These are phyloP conservation scores for Nerophis lumbriciformis DNA, from an alignment of 2,113 vertebrate species.

Conservation along the genomic window DNA sequence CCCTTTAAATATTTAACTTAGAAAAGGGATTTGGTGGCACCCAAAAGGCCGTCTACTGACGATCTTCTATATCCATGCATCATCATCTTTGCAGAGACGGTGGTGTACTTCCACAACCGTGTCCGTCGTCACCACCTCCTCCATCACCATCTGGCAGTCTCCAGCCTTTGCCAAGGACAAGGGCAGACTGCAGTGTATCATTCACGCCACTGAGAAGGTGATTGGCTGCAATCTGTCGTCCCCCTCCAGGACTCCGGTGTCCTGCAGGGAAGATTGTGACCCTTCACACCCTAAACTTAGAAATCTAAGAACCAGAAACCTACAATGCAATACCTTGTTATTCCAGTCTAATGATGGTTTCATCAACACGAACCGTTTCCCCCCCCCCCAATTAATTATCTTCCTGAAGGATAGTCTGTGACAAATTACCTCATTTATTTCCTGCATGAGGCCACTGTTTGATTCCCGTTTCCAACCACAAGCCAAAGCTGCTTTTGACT, in stretches of 20 bases:
- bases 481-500: neutral
- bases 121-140: conserved; percentile 3
- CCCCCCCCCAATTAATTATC: too few species aligned
- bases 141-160: conserved; percentile 4
- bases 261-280: neutral
- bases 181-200: conserved; percentile 7
- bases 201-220: conserved; percentile 9
- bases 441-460: neutral
- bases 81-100: neutral
- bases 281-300: neutral
- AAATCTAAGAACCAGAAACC: neutral
- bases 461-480: conserved; percentile 3
- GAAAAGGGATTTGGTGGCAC: neutral
- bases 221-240: conserved; percentile 10
- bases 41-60: too few species aligned
- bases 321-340: neutral
- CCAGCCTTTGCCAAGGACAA: conserved; percentile 7
- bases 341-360: neutral
- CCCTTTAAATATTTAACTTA: conserved; percentile 7
- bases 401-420: too few species aligned
- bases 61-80: too few species aligned
- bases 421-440: neutral
- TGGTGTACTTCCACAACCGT: conserved; percentile 1
- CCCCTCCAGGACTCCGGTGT: neutral
- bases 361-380: neutral